phyloP scores from a whole-genome alignment of 2,888 invertebrate species.

The Dicyrtomina minuta region DNA sequence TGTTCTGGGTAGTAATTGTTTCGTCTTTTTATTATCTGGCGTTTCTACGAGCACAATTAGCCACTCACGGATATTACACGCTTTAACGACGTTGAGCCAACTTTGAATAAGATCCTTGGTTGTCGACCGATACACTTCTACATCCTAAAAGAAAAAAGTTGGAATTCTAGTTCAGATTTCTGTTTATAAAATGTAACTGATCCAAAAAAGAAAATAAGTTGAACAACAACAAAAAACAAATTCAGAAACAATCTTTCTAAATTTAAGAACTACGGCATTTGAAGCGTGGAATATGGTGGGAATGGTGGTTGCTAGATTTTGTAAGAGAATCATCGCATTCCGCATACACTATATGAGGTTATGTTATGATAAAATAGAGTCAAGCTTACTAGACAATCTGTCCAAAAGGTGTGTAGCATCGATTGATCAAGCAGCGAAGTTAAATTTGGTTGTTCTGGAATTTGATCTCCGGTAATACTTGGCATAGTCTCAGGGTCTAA shows the following conservation, averaged over 20 bases:
- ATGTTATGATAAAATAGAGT: no score
- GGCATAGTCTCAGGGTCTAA: constrained; percentile 63
- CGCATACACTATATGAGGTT: no score
- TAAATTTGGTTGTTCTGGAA: constrained; percentile 53
- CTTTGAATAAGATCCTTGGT: constrained; percentile 85
- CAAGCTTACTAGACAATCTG: constrained; percentile 78
- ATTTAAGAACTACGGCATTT: no score
- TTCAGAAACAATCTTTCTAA: neutral
- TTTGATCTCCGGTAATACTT: constrained; percentile 17
- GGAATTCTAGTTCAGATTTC: constrained; percentile 1
- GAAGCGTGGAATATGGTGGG: no score
- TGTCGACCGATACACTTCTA: constrained; percentile 83
- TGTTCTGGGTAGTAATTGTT: constrained; percentile 85
- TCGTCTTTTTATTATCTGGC: constrained; percentile 85
- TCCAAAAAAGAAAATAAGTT: no score
- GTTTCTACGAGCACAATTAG: constrained; percentile 90
- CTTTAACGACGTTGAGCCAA: constrained; percentile 79
- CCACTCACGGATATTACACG: constrained; percentile 75
- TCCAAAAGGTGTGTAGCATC: constrained; percentile 92
- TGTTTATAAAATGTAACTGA: no score
- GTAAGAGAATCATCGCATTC: neutral
- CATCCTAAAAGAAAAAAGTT: constrained; percentile 69
- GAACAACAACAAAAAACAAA: neutral
- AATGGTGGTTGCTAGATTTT: no score
- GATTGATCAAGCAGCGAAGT: constrained; percentile 74